Evolutionary conservation across 2,888 invertebrate genomes (phyloP), one percentile per base, ranked within the genome.

Genomic region (Protodeltote pygarga): DNA sequence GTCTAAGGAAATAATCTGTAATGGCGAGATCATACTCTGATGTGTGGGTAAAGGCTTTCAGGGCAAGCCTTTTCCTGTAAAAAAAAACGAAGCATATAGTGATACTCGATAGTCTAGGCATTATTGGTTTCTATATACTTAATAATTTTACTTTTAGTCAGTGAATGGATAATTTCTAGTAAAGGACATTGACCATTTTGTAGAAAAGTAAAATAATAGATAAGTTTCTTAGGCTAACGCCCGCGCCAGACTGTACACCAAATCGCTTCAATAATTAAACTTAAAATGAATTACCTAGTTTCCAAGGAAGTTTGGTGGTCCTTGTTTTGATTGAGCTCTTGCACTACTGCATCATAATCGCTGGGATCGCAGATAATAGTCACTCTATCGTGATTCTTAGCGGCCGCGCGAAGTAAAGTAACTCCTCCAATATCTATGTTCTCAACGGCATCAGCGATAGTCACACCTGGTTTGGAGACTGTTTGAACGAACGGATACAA

Each of bases 351-450:
- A 1, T 93, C 90, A 82, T 99, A 99, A 92, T 99, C 99, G 11
- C 77, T 83, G 0, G 98, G 97, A 84, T 99, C 98, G 79, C 98
- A 98, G 47, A 99, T 85, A 10, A 99, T 96, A 0, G 98, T 98
- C 4, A 99, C 99, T 74, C 99, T 94, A 28, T 95, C 94, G 83
- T 99, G 98, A 90, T 99, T 99, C 91, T 99, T 99, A 2, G 99
- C 99, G 5, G 99, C 99, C 1, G 99, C 99, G 69, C 99, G 92
- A 11, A 99, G 87, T 13, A 99, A 86, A 2, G 99, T 98, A 0
- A 99, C 99, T 11, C 99, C 99, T 64, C 98, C 98, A 62, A 99
- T 99, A 81, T 99, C 99, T 62, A 99, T 97, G 79, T 99, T 98
- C 85, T 99, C 99, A 0, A 99, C 96, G 0, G 99, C 99, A 82